These are phyloP conservation scores for Myiagra hebetior DNA, from an alignment of 2,113 vertebrate genomes.

Conservation along the genomic window DNA sequence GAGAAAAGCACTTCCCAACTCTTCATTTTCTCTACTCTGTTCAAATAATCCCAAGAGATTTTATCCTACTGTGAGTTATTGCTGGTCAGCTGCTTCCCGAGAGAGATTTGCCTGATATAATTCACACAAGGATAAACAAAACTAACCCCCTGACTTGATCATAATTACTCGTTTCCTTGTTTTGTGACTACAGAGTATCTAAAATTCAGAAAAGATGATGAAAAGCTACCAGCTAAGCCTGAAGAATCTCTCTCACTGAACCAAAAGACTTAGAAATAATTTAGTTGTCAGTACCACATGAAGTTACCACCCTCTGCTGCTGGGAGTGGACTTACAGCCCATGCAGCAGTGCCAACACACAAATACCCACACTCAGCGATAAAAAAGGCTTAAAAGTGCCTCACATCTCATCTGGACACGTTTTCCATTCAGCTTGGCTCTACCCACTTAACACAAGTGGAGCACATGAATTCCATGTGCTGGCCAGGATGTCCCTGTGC, in stretches of 20 bases:
- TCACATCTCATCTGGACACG: background rate
- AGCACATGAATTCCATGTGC: fast-evolving
- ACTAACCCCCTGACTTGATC: background rate
- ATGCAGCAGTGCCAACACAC: fast-evolving
- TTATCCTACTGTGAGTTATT: background rate
- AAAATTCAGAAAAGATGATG: background rate
- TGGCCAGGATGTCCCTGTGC: background rate
- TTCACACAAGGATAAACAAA: background rate
- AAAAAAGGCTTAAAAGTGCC: fast-evolving
- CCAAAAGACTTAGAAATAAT: background rate
- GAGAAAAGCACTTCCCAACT: background rate
- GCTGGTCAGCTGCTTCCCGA: background rate
- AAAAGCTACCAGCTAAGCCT: background rate
- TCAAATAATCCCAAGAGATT: background rate
- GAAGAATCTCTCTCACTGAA: background rate
- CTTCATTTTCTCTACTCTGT: fast-evolving
- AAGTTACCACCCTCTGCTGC: background rate
- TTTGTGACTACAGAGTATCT: background rate
- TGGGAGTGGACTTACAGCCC: background rate
- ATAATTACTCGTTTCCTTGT: background rate
- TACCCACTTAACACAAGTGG: fast-evolving
- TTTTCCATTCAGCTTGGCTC: fast-evolving
- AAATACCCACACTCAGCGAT: background rate
- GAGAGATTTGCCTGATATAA: background rate
- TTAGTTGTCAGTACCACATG: background rate